Conservation (phyloP, 2,888 invertebrate species). For the Perithous albicinctus region DNA sequence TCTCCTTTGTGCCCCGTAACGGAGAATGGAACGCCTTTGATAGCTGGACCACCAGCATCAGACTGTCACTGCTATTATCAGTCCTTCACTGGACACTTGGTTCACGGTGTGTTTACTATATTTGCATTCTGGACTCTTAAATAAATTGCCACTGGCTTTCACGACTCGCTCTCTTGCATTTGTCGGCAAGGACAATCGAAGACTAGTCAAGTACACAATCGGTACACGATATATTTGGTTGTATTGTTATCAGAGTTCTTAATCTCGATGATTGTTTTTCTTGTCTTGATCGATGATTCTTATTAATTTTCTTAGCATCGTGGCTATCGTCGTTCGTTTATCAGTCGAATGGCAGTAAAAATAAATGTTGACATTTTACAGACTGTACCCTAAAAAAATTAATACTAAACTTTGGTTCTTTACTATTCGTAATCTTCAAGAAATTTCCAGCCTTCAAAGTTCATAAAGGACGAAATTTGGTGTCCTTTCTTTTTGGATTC, state of each 20-base stretch:
- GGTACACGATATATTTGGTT: background rate
- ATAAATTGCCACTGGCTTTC: constrained; percentile 67
- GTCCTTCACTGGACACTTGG: constrained; percentile 20
- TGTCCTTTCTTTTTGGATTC: too few relatives aligned
- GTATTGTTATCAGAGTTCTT: background rate
- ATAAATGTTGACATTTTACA: too few relatives aligned
- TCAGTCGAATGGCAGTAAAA: background rate
- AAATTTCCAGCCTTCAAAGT: background rate
- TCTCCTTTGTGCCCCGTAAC: constrained; percentile 53
- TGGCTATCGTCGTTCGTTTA: background rate
- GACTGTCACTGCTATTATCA: constrained; percentile 34
- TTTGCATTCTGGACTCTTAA: constrained; percentile 50
- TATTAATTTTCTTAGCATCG: background rate
- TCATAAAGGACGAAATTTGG: too few relatives aligned
- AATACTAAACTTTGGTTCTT: too few relatives aligned
- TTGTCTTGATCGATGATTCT: too few relatives aligned
- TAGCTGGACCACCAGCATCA: constrained; percentile 18
- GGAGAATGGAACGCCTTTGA: constrained; percentile 37
- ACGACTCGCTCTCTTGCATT: background rate
- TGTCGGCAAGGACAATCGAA: background rate
- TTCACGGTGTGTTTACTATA: constrained; percentile 56
- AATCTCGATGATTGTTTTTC: background rate
- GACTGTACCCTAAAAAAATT: background rate
- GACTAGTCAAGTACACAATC: background rate
- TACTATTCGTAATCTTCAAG: background rate